These are phyloP conservation scores for Microctenopoma stevenorrisi DNA, from an alignment of 2,797 vertebrate species.

Conservation along the genomic window DNA sequence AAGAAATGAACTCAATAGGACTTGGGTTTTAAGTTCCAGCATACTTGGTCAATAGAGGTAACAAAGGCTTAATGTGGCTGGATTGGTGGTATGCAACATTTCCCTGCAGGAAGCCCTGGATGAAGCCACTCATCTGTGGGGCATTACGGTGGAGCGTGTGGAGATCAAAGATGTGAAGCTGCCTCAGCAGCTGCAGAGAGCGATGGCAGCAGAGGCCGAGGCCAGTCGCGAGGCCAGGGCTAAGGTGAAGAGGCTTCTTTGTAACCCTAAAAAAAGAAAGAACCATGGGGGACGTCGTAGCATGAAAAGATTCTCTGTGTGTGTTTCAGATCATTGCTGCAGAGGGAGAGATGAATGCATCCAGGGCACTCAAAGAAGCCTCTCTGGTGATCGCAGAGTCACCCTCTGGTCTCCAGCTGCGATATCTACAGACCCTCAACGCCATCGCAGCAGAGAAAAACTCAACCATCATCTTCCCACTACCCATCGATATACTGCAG, in stretches of 20 bases:
- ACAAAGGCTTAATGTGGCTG: not conserved
- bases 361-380: conserved; percentile 84
- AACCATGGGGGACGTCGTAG: not conserved
- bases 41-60: not conserved
- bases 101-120: conserved; percentile 76
- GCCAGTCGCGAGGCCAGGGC: conserved; percentile 83
- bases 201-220: conserved; percentile 86
- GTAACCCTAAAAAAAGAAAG: no score
- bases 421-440: conserved; percentile 85
- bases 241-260: conserved; percentile 70
- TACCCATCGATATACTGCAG: conserved; percentile 82
- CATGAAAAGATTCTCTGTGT: not conserved
- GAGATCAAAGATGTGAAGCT: conserved; percentile 86
- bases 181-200: conserved; percentile 83
- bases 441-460: conserved; percentile 82
- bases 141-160: conserved; percentile 86
- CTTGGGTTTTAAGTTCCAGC: not conserved
- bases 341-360: conserved; percentile 86
- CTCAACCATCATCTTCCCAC: conserved; percentile 86
- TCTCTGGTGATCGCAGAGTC: conserved; percentile 83
- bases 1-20: not conserved
- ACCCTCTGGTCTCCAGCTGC: conserved; percentile 82
- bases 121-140: conserved; percentile 82
- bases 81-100: not conserved
- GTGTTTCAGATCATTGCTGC: conserved; percentile 81